phyloP scores from a whole-genome alignment of 1,140 invertebrate species.

The Ephestia elutella region DNA sequence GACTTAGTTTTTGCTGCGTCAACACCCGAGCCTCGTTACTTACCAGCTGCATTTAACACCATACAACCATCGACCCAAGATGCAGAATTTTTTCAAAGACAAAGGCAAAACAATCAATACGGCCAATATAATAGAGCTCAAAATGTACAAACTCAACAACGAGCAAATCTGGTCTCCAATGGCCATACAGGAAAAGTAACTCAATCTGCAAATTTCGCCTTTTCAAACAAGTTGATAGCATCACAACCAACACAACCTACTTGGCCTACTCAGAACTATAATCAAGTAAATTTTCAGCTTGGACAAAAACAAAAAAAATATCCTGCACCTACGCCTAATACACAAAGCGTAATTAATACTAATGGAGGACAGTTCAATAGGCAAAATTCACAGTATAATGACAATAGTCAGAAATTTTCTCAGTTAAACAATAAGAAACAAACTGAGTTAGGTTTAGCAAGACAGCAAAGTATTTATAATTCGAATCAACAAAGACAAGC shows the following conservation, averaged over 20 bases:
- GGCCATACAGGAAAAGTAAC: constrained; percentile 27
- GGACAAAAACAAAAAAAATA: constrained; percentile 21
- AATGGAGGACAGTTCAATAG: constrained; percentile 19
- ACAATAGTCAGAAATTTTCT: constrained; percentile 19
- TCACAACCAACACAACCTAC: constrained; percentile 18
- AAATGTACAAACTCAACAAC: constrained; percentile 19
- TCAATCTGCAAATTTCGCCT: constrained; percentile 15
- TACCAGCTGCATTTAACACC: constrained; percentile 30
- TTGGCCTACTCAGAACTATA: constrained; percentile 16
- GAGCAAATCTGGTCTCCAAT: constrained; percentile 24
- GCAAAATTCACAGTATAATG: constrained; percentile 24
- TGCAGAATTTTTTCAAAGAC: constrained; percentile 36
- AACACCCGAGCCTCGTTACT: constrained; percentile 47
- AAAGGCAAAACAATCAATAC: constrained; percentile 30
- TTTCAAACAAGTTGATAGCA: constrained; percentile 19
- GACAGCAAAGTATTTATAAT: constrained; percentile 24
- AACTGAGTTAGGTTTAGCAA: constrained; percentile 17
- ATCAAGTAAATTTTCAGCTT: constrained; percentile 14
- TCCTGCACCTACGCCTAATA: constrained; percentile 12
- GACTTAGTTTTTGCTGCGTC: constrained; percentile 41
- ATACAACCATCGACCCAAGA: constrained; percentile 21
- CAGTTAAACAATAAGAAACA: constrained; percentile 25
- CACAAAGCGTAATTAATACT: constrained; percentile 17
- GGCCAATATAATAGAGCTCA: constrained; percentile 22
- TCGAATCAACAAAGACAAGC: constrained; percentile 25